These are phyloP conservation scores for Hemistola chrysoprasaria DNA, from an alignment of 2,888 invertebrate species.

Conservation along the genomic window DNA sequence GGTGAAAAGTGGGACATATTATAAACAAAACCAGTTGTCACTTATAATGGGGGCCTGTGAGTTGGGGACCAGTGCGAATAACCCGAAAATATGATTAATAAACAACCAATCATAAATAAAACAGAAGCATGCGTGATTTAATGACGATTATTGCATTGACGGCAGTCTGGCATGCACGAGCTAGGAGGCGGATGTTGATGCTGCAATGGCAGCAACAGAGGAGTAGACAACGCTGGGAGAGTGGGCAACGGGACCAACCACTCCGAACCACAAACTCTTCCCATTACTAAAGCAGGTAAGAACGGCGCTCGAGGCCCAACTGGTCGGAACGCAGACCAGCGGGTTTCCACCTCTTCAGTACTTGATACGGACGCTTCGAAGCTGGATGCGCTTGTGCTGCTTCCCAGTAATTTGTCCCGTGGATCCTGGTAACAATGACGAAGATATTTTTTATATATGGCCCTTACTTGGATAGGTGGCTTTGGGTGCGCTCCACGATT, in stretches of 20 bases:
- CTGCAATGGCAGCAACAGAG: conserved; percentile 66
- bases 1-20: no score
- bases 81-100: no score
- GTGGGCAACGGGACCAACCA: conserved; percentile 75
- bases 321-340: conserved; percentile 76
- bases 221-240: conserved; percentile 63
- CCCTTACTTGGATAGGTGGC: no score
- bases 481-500: no score
- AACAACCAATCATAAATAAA: background rate
- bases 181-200: conserved; percentile 55
- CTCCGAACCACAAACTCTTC: conserved; percentile 76
- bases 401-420: conserved; percentile 54
- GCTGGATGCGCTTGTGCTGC: conserved; percentile 36
- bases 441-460: no score
- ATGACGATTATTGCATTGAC: conserved; percentile 71
- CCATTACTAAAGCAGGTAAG: conserved; percentile 72
- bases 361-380: conserved; percentile 65
- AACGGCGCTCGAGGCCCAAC: conserved; percentile 74
- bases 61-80: no score
- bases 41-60: no score
- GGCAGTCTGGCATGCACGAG: conserved; percentile 72
- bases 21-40: no score
- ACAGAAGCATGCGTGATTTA: conserved; percentile 27
- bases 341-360: conserved; percentile 57
- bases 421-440: conserved; percentile 45